Evolutionary conservation across 2,113 vertebrate species (phyloP).

Genomic region (Grallaria varia): DNA sequence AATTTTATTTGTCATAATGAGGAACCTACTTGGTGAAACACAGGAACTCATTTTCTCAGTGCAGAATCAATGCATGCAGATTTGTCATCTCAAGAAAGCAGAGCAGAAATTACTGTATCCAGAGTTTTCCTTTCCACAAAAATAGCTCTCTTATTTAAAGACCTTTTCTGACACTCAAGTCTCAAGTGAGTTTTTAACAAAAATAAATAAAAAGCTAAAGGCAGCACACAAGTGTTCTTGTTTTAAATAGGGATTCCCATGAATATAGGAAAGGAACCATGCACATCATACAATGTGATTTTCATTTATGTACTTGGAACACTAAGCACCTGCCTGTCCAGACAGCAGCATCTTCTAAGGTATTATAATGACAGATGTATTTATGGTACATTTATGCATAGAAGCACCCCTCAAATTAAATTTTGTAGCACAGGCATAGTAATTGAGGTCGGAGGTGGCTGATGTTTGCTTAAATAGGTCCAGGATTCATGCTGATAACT

Average conservation of each 20-base stretch:
- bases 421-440: background rate
- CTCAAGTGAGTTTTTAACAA: background rate
- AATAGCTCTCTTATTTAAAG: background rate
- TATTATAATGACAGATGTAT: background rate
- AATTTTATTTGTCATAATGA: background rate
- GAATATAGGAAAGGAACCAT: background rate
- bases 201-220: background rate
- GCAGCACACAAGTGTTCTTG: background rate
- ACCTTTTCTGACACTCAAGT: background rate
- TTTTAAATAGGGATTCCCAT: background rate
- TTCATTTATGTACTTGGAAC: background rate
- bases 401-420: background rate
- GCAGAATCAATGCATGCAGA: background rate
- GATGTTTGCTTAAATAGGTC: background rate
- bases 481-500: background rate
- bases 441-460: background rate
- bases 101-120: background rate
- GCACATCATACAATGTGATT: background rate
- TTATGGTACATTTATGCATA: background rate
- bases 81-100: background rate
- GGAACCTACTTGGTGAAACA: background rate
- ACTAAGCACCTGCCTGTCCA: fast-evolving
- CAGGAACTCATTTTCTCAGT: background rate
- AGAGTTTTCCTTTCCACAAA: background rate
- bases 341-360: background rate